A percentile compares a stretch with the other conserved stretches of the same genome.
phyloP scores from a whole-genome alignment of 1,140 invertebrate genomes.

The Nasonia giraulti region DNA sequence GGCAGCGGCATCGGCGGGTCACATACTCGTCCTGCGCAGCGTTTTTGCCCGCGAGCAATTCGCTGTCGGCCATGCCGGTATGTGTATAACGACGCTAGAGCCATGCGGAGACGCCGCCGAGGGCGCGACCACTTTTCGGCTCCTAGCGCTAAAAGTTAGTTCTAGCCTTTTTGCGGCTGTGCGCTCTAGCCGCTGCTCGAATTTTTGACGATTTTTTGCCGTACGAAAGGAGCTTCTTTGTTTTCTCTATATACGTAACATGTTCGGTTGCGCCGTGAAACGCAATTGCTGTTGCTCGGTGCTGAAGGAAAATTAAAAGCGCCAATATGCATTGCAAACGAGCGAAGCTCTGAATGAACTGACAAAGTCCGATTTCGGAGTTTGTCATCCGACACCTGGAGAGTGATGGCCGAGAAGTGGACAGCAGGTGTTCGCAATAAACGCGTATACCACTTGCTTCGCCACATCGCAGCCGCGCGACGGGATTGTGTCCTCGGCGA shows the following conservation, averaged over 20 bases:
- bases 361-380: conserved; percentile 45
- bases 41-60: conserved; percentile 40
- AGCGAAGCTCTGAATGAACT: conserved; percentile 17
- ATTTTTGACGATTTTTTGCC: conserved; percentile 24
- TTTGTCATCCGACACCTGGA: conserved; percentile 47
- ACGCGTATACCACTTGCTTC: conserved; percentile 6
- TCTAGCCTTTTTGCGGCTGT: conserved; percentile 3
- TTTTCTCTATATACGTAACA: background rate
- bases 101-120: background rate
- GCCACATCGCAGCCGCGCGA: too few relatives aligned
- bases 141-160: conserved; percentile 21
- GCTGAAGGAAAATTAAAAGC: background rate
- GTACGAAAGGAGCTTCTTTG: background rate
- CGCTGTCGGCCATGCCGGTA: conserved; percentile 21
- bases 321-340: conserved; percentile 18
- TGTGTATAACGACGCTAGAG: conserved; percentile 28
- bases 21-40: conserved; percentile 5
- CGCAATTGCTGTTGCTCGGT: background rate
- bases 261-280: too few relatives aligned
- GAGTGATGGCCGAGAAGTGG: background rate
- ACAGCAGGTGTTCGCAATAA: conserved; percentile 35
- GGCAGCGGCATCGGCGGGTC: conserved; percentile 51
- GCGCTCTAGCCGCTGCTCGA: background rate
- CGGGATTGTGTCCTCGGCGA: too few relatives aligned
- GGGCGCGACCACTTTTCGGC: conserved; percentile 43